Base-by-base conservation (phyloP, 1,140 invertebrate species). In the Ladona fulva region DNA sequence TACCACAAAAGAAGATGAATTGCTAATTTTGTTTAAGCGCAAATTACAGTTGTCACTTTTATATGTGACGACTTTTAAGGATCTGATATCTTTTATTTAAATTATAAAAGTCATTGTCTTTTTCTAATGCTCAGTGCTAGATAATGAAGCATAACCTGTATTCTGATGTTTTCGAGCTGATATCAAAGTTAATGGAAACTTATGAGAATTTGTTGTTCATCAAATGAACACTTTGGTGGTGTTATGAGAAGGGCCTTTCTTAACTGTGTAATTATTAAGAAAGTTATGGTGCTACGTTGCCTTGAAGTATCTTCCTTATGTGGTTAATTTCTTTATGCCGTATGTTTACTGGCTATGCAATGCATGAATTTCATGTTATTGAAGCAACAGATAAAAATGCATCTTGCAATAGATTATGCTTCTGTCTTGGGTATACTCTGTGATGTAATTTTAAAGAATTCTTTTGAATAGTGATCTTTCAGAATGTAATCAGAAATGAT, bases 351-450 rank as follows among this genome's bases (percentile, higher is more conserved):
- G 29, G 29, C 29, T 37, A 5, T 37, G 29, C 29, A 37, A 37
- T 37, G 29, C 29, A 37, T 37, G 29, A 37, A 37, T 37, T 5
- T 37, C 29, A 37, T 37, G 29, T 37, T 5, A 37, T 37, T 66
- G 52, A 66, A 22, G n/a, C 52, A 66, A 66, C 52, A 66, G 14
- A 37, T 66, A 6, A 66, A 3, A 66, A 66, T 6, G 16, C n/a
- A 66, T 66, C n/a, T 19, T 66, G 52, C n/a, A 66, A 66, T 66
- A 66, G 52, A 66, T 66, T 19, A 66, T 66, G 52, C 52, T 66
- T 66, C 52, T 6, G n/a, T 66, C 29, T 37, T 37, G 29, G 29
- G 29, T 37, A 37, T 37, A 37, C 29, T 37, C 29, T 37, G 29
- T 37, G 29, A 37, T 37, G 29, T 37, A 37, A 37, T 37, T 5